A percentile compares a stretch with the other conserved stretches of the same genome.
These are phyloP conservation scores for Ascidia mentula DNA, from an alignment of 23 tunicate species.

Conservation along the genomic window DNA sequence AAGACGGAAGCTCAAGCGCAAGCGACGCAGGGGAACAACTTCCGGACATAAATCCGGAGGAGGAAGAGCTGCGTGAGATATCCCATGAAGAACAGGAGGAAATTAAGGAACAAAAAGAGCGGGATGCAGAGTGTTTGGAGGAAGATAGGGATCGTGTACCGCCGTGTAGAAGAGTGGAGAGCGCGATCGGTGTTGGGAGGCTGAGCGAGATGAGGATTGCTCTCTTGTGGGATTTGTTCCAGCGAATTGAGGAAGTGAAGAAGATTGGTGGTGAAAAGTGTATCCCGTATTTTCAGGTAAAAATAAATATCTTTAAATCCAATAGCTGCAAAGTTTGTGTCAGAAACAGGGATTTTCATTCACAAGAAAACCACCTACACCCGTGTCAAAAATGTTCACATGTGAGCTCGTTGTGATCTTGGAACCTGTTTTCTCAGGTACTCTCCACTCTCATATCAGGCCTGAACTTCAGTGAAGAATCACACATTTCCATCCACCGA, in stretches of 20 bases:
- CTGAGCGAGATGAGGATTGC: conserved; percentile 36
- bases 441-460: conserved; percentile 29
- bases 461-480: conserved; percentile 15
- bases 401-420: too few species aligned
- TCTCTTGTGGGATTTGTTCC: conserved; percentile 35
- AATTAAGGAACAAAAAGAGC: not conserved
- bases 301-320: not conserved
- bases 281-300: conserved; percentile 89
- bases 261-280: conserved; percentile 69
- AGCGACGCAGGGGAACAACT: conserved; percentile 35
- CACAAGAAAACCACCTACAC: too few species aligned
- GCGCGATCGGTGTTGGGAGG: conserved; percentile 30
- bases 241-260: conserved; percentile 44
- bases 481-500: conserved; percentile 24
- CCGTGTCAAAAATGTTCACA: too few species aligned
- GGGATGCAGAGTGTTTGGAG: not conserved
- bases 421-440: conserved; percentile 29
- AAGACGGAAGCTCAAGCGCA: conserved; percentile 38
- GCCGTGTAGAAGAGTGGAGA: not conserved
- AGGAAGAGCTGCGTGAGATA: not conserved
- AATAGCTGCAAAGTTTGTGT: too few species aligned
- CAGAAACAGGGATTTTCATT: too few species aligned
- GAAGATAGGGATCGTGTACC: not conserved
- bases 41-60: conserved; percentile 17
- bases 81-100: not conserved